These are phyloP conservation scores for Tachyglossus aculeatus DNA, from an alignment of 2,797 vertebrate species.

Conservation along the genomic window DNA sequence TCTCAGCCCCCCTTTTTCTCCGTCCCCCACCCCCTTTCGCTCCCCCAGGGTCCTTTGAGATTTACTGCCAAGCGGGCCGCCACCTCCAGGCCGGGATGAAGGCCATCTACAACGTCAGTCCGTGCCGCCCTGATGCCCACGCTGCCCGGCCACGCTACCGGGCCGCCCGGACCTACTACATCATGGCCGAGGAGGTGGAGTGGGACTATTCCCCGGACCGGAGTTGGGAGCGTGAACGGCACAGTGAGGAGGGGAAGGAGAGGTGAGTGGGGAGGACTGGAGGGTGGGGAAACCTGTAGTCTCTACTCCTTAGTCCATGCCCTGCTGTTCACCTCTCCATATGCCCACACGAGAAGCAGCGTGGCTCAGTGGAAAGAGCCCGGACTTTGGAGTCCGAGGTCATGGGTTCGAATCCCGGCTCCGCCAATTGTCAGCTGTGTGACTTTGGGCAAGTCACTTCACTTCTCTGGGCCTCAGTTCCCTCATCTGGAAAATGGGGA, in stretches of 20 bases:
- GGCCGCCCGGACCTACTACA: constrained; percentile 62
- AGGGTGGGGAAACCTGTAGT: neutral
- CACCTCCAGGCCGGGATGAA: constrained; percentile 77
- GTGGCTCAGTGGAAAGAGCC: no score
- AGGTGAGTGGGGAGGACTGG: constrained; percentile 61
- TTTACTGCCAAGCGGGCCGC: constrained; percentile 74
- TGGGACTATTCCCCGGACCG: constrained; percentile 76
- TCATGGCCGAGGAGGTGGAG: constrained; percentile 70
- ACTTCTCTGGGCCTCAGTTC: no score
- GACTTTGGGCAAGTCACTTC: no score
- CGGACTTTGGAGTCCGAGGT: no score
- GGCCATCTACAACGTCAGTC: constrained; percentile 65
- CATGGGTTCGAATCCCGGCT: no score
- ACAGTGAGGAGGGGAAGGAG: constrained; percentile 61
- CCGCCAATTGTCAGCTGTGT: no score
- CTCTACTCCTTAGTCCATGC: no score
- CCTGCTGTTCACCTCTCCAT: no score
- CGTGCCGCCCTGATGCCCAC: constrained; percentile 40
- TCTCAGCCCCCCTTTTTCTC: neutral
- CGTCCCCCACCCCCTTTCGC: constrained; percentile 16
- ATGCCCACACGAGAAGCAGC: no score
- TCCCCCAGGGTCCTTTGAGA: constrained; percentile 71
- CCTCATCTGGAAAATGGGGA: no score
- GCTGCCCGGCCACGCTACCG: constrained; percentile 6
- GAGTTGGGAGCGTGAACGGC: constrained; percentile 72